Percentiles rank a stretch among this genome's conserved stretches.
Conservation (phyloP, 2,113 vertebrate species). For the Zeus faber region DNA sequence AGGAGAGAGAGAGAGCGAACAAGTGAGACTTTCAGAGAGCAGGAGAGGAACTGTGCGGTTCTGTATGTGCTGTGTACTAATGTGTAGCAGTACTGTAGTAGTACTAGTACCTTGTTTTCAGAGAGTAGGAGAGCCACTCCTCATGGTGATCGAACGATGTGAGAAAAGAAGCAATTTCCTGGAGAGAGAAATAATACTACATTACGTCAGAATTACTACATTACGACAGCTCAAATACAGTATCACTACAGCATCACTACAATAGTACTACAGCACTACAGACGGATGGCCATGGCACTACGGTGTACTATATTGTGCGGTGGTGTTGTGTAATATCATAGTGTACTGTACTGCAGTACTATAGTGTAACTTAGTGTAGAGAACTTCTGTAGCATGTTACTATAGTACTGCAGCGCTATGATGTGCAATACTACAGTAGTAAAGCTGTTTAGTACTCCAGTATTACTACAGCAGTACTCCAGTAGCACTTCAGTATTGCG, state of each 20-base stretch:
- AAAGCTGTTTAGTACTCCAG: neutral
- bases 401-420: neutral
- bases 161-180: conserved; percentile 90
- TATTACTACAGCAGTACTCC: neutral
- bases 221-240: neutral
- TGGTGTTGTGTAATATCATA: no score
- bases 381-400: conserved; percentile 1
- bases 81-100: neutral
- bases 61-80: neutral
- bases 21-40: neutral
- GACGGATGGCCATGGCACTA: no score
- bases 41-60: neutral
- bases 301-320: no score
- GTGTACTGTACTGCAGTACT: no score
- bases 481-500: neutral
- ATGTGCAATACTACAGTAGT: neutral
- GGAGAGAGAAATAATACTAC: conserved; percentile 13
- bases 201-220: neutral
- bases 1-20: neutral
- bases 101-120: conserved; percentile 80
- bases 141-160: conserved; percentile 88
- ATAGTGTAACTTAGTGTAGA: neutral
- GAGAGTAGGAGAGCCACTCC: conserved; percentile 84
- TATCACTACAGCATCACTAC: no score
- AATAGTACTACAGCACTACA: neutral